These are phyloP conservation scores for Caranx ignobilis DNA, from an alignment of 2,113 vertebrate genomes.

Conservation along the genomic window DNA sequence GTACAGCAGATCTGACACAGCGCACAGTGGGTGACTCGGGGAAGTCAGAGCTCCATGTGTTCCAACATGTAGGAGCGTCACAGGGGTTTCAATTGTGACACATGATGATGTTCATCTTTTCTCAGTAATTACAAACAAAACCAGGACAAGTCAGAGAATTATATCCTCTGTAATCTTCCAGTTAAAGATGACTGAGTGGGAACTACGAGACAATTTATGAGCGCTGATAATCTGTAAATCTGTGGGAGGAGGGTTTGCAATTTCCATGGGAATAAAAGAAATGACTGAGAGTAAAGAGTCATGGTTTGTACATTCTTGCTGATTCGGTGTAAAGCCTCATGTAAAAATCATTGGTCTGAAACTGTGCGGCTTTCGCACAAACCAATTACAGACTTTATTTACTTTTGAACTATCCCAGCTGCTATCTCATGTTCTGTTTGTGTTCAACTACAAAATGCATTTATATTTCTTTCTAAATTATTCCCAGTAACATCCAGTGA, in stretches of 20 bases:
- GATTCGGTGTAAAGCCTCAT: neutral
- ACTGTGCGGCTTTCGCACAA: conserved; percentile 3
- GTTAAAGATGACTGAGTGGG: too few relatives aligned
- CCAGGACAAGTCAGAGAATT: too few relatives aligned
- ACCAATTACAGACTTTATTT: conserved; percentile 33
- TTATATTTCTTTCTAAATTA: conserved; percentile 22
- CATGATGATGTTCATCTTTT: too few relatives aligned
- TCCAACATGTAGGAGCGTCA: neutral
- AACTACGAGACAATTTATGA: too few relatives aligned
- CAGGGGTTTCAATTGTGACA: neutral
- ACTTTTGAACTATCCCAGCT: conserved; percentile 15
- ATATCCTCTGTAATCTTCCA: too few relatives aligned
- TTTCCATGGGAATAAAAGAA: neutral
- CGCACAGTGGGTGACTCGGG: neutral
- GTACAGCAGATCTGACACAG: neutral
- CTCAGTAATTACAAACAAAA: too few relatives aligned
- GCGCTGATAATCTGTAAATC: too few relatives aligned
- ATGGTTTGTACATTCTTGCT: neutral
- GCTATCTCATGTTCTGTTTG: conserved; percentile 9
- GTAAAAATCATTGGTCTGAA: neutral
- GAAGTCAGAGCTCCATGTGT: neutral
- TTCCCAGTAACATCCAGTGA: neutral
- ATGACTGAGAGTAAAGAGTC: neutral
- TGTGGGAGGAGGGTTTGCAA: neutral
- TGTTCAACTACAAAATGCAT: conserved; percentile 32